These are phyloP conservation scores for Haliclona indistincta DNA, from an alignment of 37 sponge, comb jelly and placozoan species.

Conservation along the genomic window DNA sequence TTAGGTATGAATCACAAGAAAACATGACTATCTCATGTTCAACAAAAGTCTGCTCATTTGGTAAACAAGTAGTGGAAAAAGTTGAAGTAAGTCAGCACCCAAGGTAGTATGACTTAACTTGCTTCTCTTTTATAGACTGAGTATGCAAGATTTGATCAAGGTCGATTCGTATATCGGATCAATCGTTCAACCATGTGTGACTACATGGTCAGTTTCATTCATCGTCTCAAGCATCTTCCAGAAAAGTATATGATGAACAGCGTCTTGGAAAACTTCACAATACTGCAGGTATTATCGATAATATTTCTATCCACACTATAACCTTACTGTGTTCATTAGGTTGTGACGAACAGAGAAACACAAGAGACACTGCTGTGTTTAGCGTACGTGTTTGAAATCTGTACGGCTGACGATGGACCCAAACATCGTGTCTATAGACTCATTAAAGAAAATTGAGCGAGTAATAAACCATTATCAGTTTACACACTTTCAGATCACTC, in stretches of 20 bases:
- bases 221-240: conserved; percentile 86
- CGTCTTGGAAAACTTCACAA: conserved; percentile 97
- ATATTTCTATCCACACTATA: neutral
- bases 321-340: conserved; percentile 49
- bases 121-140: conserved; percentile 63
- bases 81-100: conserved; percentile 76
- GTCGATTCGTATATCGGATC: conserved; percentile 80
- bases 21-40: conserved; percentile 88
- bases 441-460: conserved; percentile 38
- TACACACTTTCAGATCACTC: neutral
- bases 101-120: neutral
- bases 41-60: conserved; percentile 98
- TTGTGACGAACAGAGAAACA: conserved; percentile 91
- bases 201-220: conserved; percentile 97
- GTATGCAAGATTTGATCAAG: conserved; percentile 78
- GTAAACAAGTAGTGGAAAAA: conserved; percentile 97
- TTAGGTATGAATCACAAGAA: conserved; percentile 80
- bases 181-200: conserved; percentile 95
- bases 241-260: conserved; percentile 97
- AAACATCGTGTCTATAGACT: conserved; percentile 85
- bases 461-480: neutral
- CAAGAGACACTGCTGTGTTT: conserved; percentile 92
- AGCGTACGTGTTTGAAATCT: conserved; percentile 97
- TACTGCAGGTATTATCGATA: conserved; percentile 76
- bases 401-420: conserved; percentile 67